Evolutionary conservation across 2,797 vertebrate genomes (phyloP), one percentile per base, ranked within the genome.

Genomic region (Sebastes goodei): DNA sequence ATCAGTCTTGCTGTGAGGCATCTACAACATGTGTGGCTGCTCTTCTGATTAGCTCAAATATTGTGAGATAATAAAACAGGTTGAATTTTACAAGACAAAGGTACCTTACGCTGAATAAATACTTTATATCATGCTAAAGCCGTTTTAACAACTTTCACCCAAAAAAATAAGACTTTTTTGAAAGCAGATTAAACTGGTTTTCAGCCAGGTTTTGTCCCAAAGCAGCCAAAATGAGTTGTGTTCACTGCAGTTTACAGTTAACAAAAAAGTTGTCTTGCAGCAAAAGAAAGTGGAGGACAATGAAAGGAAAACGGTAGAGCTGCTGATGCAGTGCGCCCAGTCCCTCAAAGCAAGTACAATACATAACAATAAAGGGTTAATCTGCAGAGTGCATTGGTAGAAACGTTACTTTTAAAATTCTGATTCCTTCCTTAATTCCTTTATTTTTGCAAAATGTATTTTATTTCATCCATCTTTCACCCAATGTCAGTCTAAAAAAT

Each of bases 1-100:
- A 91, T 92, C 90, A 77, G 85, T 93, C 87, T 90, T 68, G n/a
- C 88, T 79, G 88, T 68, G 86, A 94, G 88, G 85, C 90, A 83
- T 81, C 76, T 74, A 25, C 72, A 42, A 15, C 68, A 57, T 76
- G 59, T 72, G 67, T 76, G 68, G 46, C 71, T 80, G 81, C 78
- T 88, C 81, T 62, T 81, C 72, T 74, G 85, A 90, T 91, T 82
- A 89, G 86, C 72, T 74, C 83, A 80, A 91, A 92, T 91, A 87
- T 74, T 81, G 65, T 82, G 86, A 85, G 85, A 90, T 88, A 89
- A 92, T 86, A 80, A 88, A 90, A 92, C 74, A 86, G 83, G 90
- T 86, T 87, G 74, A 85, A 83, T 92, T 46, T 86, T 81, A 84
- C 66, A 69, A 90, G 88, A 94, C 88, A 93, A 92, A 76, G 15